Evolutionary conservation across 2,888 invertebrate species (phyloP), one percentile per base, ranked within the genome.

Genomic region (Hydrotaea cyrtoneurina): DNA sequence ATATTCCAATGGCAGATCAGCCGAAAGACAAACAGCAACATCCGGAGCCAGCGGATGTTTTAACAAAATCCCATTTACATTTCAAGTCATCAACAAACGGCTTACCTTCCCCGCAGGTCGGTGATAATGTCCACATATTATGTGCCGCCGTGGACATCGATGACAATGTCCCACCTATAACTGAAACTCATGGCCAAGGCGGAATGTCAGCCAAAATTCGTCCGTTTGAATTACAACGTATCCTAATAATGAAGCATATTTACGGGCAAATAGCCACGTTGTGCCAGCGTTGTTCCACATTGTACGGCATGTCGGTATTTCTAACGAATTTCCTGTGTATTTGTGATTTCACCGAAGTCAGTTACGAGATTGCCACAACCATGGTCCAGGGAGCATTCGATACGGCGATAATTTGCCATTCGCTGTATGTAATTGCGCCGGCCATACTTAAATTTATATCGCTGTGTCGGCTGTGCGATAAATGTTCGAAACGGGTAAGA

Each of bases 281-380:
- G 13, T 59, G 57, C 11, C 57, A 19, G 39, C 21, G 3, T 39
- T 75, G 50, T 57, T 78, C 74, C 0, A 71, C 74, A 36, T 80
- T 78, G 39, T 80, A 82, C 64, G 75, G 80, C 55, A 66, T 77
- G 0, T 86, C 89, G 17, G 50, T 89, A 66, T 86, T 90, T 39
- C 73, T 88, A 46, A 83, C 88, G 82, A 88, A 90, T 80, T 69
- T 88, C 36, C 84, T 89, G 19, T 87, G 86, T 66, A 85, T 90
- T 59, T 87, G 85, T 13, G 89, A 90, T 50, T 89, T 88, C 26
- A 87, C 87, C 2, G 62, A 85, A 21, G 77, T 86, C 0, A 86
- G 86, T 82, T 89, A 88, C 23, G 76, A 82, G 0, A 79, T 83
- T 69, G 86, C 88, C 5, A 82, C 87, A 19, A 57, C 87, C 5